These are phyloP conservation scores for Ochotona curzoniae DNA, from an alignment of 2,113 vertebrate genomes.

Conservation along the genomic window DNA sequence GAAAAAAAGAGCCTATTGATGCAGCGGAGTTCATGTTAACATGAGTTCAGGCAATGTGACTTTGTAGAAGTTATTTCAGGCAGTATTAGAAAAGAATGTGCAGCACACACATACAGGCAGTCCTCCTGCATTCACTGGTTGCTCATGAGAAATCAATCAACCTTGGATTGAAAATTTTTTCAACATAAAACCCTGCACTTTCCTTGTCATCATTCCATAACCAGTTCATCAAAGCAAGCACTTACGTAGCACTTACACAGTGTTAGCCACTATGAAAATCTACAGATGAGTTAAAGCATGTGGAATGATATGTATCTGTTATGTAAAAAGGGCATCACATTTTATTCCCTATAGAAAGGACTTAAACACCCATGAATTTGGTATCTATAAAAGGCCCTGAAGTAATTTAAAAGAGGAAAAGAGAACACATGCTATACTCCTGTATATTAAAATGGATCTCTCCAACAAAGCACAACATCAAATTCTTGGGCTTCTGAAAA, in stretches of 20 bases:
- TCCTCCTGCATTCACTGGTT: neutral
- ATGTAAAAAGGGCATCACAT: too few species aligned
- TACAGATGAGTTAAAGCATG: neutral
- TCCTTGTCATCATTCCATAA: neutral
- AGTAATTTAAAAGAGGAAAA: neutral
- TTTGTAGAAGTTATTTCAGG: conserved; percentile 43
- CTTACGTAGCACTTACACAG: neutral
- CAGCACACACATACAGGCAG: neutral
- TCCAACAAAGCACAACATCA: neutral
- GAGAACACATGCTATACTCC: neutral
- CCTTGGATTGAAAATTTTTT: neutral
- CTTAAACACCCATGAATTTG: neutral
- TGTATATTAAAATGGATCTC: neutral
- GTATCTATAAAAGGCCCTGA: neutral
- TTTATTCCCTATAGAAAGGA: neutral
- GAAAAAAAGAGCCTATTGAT: neutral
- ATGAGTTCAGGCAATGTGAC: neutral
- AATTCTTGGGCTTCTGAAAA: conserved; percentile 1
- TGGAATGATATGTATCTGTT: neutral
- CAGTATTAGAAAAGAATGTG: neutral
- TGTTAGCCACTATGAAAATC: neutral
- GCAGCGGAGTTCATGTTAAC: neutral
- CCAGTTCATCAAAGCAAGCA: neutral
- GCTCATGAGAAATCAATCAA: neutral
- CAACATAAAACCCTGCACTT: neutral